phyloP scores from a whole-genome alignment of 2,113 vertebrate species.

The Archilochus colubris region DNA sequence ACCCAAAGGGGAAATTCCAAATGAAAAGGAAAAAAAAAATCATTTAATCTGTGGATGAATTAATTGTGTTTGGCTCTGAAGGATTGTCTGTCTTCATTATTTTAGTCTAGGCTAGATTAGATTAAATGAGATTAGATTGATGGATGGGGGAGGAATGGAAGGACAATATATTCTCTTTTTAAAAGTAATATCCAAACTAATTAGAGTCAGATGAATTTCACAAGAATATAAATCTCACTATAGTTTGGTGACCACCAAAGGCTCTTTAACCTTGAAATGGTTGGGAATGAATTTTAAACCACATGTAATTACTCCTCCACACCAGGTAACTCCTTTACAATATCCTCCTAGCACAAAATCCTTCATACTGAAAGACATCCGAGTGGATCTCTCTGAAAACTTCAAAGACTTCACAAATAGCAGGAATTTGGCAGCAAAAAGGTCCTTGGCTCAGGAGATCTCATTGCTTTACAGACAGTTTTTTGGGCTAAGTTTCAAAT shows the following conservation, averaged over 20 bases:
- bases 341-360: neutral
- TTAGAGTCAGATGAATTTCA: constrained; percentile 6
- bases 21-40: neutral
- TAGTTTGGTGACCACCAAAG: neutral
- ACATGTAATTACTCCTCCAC: constrained; percentile 37
- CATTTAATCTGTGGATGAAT: neutral
- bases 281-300: neutral
- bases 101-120: constrained; percentile 16
- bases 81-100: constrained; percentile 26
- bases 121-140: constrained; percentile 34
- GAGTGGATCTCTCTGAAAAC: neutral
- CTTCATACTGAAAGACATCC: neutral
- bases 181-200: neutral
- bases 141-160: constrained; percentile 13
- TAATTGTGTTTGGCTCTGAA: constrained; percentile 13
- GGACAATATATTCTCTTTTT: neutral
- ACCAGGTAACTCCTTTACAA: neutral
- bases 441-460: constrained; percentile 2
- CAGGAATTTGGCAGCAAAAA: constrained; percentile 32
- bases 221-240: neutral
- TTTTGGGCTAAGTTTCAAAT: neutral
- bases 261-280: neutral
- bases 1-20: neutral
- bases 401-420: constrained; percentile 13
- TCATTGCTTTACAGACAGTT: neutral